Percentiles rank a stretch among this genome's conserved stretches.
These are phyloP conservation scores for Caradrina kadenii DNA, from an alignment of 2,888 invertebrate species.

Conservation along the genomic window DNA sequence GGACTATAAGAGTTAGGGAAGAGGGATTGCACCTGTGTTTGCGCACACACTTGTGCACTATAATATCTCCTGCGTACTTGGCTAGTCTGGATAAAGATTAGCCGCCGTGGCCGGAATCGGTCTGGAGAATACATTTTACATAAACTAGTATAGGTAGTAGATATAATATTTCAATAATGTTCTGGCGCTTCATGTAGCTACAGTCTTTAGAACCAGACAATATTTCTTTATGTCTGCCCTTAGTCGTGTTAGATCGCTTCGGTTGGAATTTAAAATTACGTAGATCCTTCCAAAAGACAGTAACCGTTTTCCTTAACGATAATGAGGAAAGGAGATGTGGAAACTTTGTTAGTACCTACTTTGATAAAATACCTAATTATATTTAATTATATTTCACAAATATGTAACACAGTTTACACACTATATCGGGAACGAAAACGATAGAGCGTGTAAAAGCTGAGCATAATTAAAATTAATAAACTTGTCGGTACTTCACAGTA, in stretches of 20 bases:
- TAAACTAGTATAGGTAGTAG: too few species aligned
- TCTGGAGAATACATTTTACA: too few species aligned
- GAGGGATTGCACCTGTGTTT: too few species aligned
- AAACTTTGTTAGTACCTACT: slow-evolving; percentile 11
- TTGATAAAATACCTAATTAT: slow-evolving; percentile 11
- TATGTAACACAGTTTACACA: neutral
- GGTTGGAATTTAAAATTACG: slow-evolving; percentile 13
- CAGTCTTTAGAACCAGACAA: neutral
- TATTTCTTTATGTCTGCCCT: neutral
- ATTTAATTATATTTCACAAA: slow-evolving; percentile 5
- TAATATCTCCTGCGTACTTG: too few species aligned
- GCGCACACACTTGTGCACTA: too few species aligned
- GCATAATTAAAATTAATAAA: slow-evolving; percentile 59
- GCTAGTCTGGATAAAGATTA: too few species aligned
- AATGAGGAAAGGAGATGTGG: slow-evolving; percentile 5
- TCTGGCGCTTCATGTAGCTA: too few species aligned
- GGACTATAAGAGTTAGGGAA: too few species aligned
- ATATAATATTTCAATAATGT: too few species aligned
- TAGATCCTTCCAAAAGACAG: slow-evolving; percentile 2
- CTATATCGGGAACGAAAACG: slow-evolving; percentile 27
- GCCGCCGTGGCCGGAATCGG: too few species aligned
- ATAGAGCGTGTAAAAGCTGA: slow-evolving; percentile 39
- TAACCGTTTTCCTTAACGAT: slow-evolving; percentile 33
- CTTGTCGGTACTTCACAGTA: slow-evolving; percentile 41
- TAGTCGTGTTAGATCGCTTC: neutral